Evolutionary conservation across 1,140 invertebrate genomes (phyloP), one percentile per base, ranked within the genome.

Genomic region (Trachymyrmex septentrionalis): DNA sequence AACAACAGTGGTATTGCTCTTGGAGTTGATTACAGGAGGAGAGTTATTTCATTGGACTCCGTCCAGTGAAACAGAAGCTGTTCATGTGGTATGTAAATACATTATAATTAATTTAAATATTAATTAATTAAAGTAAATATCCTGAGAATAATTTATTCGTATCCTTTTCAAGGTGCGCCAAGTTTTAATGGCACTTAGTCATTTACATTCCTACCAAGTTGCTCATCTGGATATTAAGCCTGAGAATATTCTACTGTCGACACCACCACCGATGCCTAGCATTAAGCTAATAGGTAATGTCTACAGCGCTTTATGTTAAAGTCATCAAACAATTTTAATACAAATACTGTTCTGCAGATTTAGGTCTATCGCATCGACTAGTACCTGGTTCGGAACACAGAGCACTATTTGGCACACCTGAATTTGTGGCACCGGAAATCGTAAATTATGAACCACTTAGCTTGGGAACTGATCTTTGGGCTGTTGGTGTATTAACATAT

Each of bases 161-260:
- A 34, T 75, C 59, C 72, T 87, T 57, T 88, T 87, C 14, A 85
- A 95, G 92, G 96, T 97, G 30, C 95, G 96, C 78, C 97, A 97
- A 94, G 94, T 97, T 77, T 94, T 98, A 80, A 95, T 96, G 90
- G 96, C 96, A 16, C 91, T 98, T 19, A 96, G 97, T 92, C 96
- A 97, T 90, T 96, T 98, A 93, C 97, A 98, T 93, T 95, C 95
- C 67, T 95, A 96, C 87, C 96, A 96, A 90, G 96, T 97, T 91
- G 96, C 96, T 86, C 97, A 98, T 94, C 95, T 98, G 85, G 97
- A 97, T 90, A 96, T 96, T 66, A 96, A 97, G 94, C 97, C 97
- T 59, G 97, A 97, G 93, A 97, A 97, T 93, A 96, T 97, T 85
- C 92, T 97, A 78, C 90, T 97, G 78, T 97, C 96, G 21, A 95